phyloP scores from a whole-genome alignment of 2,888 invertebrate genomes.

The Trilocha varians region DNA sequence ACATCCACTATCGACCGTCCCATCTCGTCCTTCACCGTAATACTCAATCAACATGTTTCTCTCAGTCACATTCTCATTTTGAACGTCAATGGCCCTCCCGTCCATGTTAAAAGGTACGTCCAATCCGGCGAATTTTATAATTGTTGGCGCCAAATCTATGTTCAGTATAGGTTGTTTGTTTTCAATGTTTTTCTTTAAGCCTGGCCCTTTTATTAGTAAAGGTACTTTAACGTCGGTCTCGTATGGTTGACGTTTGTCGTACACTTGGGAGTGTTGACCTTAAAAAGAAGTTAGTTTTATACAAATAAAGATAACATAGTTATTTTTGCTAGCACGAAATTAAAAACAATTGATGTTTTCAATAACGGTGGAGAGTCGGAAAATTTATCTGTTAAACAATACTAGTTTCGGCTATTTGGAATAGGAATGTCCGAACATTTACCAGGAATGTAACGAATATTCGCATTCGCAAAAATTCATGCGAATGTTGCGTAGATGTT shows the following conservation, averaged over 20 bases:
- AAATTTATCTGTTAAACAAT: too few relatives aligned
- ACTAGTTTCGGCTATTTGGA: too few relatives aligned
- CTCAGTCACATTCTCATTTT: slow-evolving; percentile 16
- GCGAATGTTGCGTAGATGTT: too few relatives aligned
- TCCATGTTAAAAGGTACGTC: slow-evolving; percentile 71
- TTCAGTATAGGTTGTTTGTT: slow-evolving; percentile 76
- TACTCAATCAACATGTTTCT: slow-evolving; percentile 85
- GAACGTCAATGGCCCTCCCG: slow-evolving; percentile 55
- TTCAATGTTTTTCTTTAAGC: slow-evolving; percentile 59
- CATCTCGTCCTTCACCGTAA: slow-evolving; percentile 80
- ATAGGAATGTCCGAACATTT: too few relatives aligned
- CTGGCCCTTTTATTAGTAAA: slow-evolving; percentile 84
- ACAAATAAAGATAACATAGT: too few relatives aligned
- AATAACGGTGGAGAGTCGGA: too few relatives aligned
- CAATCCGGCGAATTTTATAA: slow-evolving; percentile 78
- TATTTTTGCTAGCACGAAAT: too few relatives aligned
- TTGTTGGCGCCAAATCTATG: slow-evolving; percentile 90
- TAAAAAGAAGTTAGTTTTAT: slow-evolving; percentile 11
- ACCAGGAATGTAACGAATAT: too few relatives aligned
- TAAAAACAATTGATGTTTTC: too few relatives aligned
- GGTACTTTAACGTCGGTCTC: slow-evolving; percentile 92
- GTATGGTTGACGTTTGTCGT: slow-evolving; percentile 92
- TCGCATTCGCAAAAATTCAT: too few relatives aligned
- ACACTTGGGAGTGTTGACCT: slow-evolving; percentile 92
- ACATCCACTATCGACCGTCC: slow-evolving; percentile 74